These are phyloP conservation scores for Lithosia quadra DNA, from an alignment of 2,888 invertebrate species.

Conservation along the genomic window DNA sequence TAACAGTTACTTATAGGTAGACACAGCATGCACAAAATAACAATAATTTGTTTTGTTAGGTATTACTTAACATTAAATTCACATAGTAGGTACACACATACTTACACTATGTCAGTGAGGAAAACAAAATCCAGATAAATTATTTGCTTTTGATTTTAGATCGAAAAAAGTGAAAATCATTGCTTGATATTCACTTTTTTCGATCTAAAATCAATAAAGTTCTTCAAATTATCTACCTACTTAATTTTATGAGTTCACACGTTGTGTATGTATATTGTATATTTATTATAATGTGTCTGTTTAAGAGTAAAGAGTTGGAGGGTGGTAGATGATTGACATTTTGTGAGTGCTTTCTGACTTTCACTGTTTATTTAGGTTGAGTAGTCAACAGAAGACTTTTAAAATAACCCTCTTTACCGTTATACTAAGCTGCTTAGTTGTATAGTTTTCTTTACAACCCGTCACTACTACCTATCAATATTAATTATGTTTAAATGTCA, in stretches of 20 bases:
- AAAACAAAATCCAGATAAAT: no score
- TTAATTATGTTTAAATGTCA: neutral
- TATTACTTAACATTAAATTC: no score
- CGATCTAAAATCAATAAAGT: no score
- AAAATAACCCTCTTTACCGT: neutral
- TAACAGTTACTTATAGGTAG: no score
- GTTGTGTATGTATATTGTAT: neutral
- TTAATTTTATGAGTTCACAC: constrained; percentile 8
- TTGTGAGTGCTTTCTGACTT: constrained; percentile 7
- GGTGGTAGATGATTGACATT: constrained; percentile 9
- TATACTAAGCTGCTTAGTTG: neutral
- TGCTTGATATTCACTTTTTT: no score
- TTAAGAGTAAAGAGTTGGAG: constrained; percentile 3
- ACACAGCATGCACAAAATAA: no score
- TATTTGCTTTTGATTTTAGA: no score
- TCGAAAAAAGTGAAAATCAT: no score
- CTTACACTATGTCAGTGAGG: no score
- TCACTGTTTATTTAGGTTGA: constrained; percentile 13
- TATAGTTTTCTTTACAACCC: neutral
- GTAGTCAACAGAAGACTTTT: neutral
- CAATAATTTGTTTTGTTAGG: no score
- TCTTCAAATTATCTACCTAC: constrained; percentile 21
- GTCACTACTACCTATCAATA: neutral
- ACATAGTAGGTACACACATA: no score
- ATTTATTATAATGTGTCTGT: neutral